These are phyloP conservation scores for Geophilus truncorum DNA, from an alignment of 2,888 invertebrate species.

Conservation along the genomic window DNA sequence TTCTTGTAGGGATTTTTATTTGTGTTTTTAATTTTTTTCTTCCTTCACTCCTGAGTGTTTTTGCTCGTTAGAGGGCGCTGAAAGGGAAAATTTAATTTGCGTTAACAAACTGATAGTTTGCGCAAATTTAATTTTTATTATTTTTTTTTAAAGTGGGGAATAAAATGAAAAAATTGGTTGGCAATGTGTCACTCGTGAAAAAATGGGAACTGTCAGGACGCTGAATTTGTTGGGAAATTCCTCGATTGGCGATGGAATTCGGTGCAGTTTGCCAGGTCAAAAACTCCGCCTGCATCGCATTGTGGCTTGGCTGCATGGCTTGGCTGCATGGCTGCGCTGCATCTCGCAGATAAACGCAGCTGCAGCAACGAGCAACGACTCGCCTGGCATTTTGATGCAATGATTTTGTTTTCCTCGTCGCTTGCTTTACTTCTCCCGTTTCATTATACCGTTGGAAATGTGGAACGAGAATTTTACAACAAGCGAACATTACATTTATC, in stretches of 20 bases:
- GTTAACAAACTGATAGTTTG: background rate
- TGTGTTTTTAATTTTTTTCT: background rate
- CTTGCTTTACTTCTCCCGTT: background rate
- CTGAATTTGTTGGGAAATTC: background rate
- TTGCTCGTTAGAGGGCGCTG: background rate
- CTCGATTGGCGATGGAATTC: background rate
- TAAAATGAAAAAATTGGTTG: background rate
- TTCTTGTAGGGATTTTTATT: background rate
- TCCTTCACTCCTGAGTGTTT: background rate
- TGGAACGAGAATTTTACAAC: no score
- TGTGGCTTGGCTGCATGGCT: background rate
- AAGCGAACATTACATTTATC: no score
- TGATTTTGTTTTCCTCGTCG: background rate
- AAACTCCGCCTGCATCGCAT: background rate
- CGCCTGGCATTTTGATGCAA: slow-evolving; percentile 3
- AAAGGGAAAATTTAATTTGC: background rate
- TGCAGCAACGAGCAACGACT: background rate
- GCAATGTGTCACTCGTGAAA: no score
- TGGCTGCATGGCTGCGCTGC: background rate
- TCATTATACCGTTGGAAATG: no score
- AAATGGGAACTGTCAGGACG: background rate
- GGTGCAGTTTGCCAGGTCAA: background rate
- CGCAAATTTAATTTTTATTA: no score
- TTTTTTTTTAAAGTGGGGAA: no score
- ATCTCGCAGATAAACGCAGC: background rate